A percentile compares a stretch with the other conserved stretches of the same genome.
Evolutionary conservation across 2,113 vertebrate species (phyloP).

Genomic region (Crotalus tigris): DNA sequence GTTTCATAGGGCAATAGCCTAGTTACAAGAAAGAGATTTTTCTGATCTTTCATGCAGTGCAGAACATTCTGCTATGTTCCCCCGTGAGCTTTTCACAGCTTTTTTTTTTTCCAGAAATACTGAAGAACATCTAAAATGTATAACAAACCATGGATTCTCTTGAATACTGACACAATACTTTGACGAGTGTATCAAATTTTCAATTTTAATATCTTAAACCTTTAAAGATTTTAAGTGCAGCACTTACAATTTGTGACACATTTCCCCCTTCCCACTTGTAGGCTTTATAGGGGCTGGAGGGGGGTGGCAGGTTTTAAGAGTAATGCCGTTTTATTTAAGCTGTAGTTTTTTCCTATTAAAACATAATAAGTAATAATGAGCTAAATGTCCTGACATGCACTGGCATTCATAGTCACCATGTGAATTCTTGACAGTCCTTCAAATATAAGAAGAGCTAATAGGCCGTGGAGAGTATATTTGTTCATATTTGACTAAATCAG

Average conservation of each 20-base stretch:
- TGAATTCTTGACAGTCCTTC: background rate
- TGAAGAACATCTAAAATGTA: conserved; percentile 30
- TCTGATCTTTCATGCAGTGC: background rate
- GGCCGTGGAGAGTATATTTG: background rate
- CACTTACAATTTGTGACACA: background rate
- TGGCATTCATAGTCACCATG: background rate
- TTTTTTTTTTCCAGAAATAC: background rate
- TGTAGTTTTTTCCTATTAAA: rapidly evolving
- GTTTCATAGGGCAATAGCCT: background rate
- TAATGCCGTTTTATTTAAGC: background rate
- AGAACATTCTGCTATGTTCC: background rate
- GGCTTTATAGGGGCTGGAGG: background rate
- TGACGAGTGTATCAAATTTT: conserved; percentile 40
- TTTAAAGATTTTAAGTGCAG: background rate
- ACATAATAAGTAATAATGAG: background rate
- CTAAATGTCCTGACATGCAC: background rate
- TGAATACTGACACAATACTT: conserved; percentile 12
- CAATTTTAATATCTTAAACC: background rate
- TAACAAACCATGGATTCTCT: conserved; percentile 19
- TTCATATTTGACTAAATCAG: background rate
- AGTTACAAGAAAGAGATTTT: background rate
- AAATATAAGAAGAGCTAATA: background rate
- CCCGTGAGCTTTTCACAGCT: conserved; percentile 4
- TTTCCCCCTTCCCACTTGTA: conserved; percentile 26
- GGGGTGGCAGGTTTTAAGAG: background rate